Percentiles rank a stretch among this genome's conserved stretches.
phyloP scores from a whole-genome alignment of 2,797 vertebrate genomes.

The Anomalospiza imberbis region DNA sequence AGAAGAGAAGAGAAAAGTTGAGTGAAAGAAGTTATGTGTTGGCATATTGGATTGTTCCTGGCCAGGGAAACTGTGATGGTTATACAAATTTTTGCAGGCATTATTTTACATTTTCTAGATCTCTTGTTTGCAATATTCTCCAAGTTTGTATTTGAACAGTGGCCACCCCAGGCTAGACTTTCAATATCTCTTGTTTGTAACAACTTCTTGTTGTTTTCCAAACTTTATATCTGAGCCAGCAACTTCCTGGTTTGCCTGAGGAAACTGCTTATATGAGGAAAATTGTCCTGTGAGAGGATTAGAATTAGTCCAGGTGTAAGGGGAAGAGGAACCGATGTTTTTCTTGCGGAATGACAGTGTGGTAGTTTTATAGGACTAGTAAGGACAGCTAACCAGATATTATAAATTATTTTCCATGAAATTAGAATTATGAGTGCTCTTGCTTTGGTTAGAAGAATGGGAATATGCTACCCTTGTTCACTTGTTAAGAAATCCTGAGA shows the following conservation, averaged over 20 bases:
- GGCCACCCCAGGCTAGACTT: not conserved
- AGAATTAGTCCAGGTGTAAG: not conserved
- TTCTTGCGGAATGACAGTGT: not conserved
- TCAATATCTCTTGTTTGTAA: not conserved
- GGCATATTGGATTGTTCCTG: not conserved
- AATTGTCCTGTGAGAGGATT: not conserved
- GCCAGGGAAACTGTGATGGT: not conserved
- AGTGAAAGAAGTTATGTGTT: not conserved
- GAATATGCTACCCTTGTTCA: not conserved
- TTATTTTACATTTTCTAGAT: not conserved
- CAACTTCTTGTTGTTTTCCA: not conserved
- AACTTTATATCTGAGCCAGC: not conserved
- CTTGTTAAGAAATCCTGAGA: not conserved
- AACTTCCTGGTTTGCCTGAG: not conserved
- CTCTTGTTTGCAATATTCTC: not conserved
- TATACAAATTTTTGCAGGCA: not conserved
- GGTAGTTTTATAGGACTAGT: not conserved
- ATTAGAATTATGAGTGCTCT: not conserved
- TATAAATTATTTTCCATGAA: not conserved
- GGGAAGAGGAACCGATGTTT: not conserved
- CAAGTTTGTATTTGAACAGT: not conserved
- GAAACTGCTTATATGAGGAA: not conserved
- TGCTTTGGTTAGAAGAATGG: not conserved
- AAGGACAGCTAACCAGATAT: not conserved
- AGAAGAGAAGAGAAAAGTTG: not conserved